Conservation (phyloP, 92 coral and sea anemone genomes). For the Bergia puertoricense region DNA sequence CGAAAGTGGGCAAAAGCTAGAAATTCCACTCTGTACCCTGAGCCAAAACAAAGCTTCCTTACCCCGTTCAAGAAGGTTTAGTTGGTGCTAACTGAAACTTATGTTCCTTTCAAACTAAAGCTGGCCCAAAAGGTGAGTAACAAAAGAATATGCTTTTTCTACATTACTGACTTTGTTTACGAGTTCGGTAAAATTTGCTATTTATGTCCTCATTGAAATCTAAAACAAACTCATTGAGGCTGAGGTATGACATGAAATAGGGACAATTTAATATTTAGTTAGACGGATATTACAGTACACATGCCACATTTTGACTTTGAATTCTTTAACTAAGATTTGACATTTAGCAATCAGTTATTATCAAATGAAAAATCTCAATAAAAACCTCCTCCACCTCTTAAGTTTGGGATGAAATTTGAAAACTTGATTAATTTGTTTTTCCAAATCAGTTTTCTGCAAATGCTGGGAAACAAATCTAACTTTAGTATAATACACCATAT, state of each 20-base stretch:
- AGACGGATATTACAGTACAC: no score
- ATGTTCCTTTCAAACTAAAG: background rate
- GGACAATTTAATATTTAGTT: background rate
- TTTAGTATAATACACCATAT: no score
- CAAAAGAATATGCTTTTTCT: no score
- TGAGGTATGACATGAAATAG: background rate
- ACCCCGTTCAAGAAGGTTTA: conserved; percentile 59
- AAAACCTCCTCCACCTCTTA: no score
- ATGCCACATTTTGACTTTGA: background rate
- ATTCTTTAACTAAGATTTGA: background rate
- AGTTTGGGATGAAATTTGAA: no score
- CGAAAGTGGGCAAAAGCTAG: conserved; percentile 17
- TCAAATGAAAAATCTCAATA: background rate
- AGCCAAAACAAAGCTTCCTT: conserved; percentile 29
- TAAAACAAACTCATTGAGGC: no score
- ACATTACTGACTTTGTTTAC: background rate
- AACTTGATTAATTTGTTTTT: no score
- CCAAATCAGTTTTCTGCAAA: no score
- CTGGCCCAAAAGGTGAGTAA: background rate
- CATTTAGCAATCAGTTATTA: background rate
- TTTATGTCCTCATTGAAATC: background rate
- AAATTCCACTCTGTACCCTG: conserved; percentile 34
- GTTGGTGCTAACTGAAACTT: conserved; percentile 66
- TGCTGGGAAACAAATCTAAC: no score
- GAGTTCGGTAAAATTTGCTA: background rate